A percentile compares a stretch with the other conserved stretches of the same genome.
These are phyloP conservation scores for Chironomus striatipennis DNA, from an alignment of 1,140 invertebrate species.

Conservation along the genomic window DNA sequence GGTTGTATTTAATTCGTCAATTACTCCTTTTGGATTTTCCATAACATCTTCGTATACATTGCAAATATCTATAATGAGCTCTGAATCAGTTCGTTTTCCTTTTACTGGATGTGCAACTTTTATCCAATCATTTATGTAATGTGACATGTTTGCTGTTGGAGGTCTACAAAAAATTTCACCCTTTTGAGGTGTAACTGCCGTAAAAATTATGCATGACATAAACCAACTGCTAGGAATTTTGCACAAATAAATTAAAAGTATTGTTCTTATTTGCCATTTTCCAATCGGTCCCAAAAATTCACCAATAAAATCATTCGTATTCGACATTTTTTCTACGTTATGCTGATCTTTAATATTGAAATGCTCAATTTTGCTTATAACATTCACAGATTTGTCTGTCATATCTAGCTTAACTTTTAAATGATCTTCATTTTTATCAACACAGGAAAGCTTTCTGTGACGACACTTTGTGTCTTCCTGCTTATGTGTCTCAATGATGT, in stretches of 20 bases:
- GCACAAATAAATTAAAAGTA: slow-evolving; percentile 28
- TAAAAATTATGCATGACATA: slow-evolving; percentile 32
- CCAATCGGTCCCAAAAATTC: slow-evolving; percentile 25
- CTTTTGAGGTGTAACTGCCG: slow-evolving; percentile 33
- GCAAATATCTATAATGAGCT: slow-evolving; percentile 38
- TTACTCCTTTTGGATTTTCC: slow-evolving; percentile 28
- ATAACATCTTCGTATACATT: slow-evolving; percentile 37
- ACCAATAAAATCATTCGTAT: not conserved
- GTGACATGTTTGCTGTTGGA: slow-evolving; percentile 27
- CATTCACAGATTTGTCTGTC: not conserved
- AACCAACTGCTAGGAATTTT: slow-evolving; percentile 32
- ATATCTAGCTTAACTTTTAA: not conserved
- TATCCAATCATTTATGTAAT: slow-evolving; percentile 32
- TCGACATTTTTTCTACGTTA: not conserved
- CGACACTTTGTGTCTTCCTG: not conserved
- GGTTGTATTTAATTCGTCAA: not conserved
- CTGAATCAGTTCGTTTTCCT: slow-evolving; percentile 36
- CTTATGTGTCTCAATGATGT: not conserved
- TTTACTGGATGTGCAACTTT: slow-evolving; percentile 39
- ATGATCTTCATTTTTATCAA: not conserved
- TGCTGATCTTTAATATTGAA: no score
- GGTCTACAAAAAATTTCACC: slow-evolving; percentile 40
- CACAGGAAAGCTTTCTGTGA: not conserved
- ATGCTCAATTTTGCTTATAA: not conserved
- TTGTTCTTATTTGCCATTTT: slow-evolving; percentile 29